Evolutionary conservation across 2,888 invertebrate species (phyloP).

Genomic region (Trissolcus brochymenae): DNA sequence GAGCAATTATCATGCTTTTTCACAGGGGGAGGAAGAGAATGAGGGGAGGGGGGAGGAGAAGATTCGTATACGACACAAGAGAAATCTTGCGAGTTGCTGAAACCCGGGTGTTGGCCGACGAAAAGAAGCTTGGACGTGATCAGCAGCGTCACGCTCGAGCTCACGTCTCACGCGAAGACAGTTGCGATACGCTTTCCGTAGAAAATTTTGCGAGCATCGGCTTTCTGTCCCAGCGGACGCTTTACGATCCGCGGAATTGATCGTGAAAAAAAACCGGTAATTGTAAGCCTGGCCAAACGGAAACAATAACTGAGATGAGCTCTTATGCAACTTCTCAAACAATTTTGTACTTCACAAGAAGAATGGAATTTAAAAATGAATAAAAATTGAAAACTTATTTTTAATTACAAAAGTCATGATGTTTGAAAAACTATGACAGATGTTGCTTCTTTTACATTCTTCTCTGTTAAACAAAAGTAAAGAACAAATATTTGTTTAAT

Average conservation of each 20-base stretch:
- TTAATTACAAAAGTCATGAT: too few relatives aligned
- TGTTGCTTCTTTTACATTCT: too few relatives aligned
- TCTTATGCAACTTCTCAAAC: slow-evolving; percentile 35
- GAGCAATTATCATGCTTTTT: slow-evolving; percentile 53
- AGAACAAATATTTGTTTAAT: too few relatives aligned
- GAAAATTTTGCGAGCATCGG: slow-evolving; percentile 33
- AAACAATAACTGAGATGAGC: slow-evolving; percentile 49
- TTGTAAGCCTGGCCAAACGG: slow-evolving; percentile 46
- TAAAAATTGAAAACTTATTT: too few relatives aligned
- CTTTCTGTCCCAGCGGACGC: slow-evolving; percentile 24
- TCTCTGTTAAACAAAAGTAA: too few relatives aligned
- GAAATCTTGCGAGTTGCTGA: slow-evolving; percentile 37
- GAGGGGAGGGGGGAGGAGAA: too few relatives aligned
- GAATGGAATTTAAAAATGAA: too few relatives aligned
- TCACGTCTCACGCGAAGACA: slow-evolving; percentile 21
- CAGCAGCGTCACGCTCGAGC: slow-evolving; percentile 48
- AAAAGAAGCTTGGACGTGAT: slow-evolving; percentile 51
- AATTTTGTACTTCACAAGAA: too few relatives aligned
- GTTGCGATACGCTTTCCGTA: slow-evolving; percentile 31
- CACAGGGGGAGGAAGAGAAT: neutral
- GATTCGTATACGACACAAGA: slow-evolving; percentile 25
- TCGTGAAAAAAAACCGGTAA: slow-evolving; percentile 43
- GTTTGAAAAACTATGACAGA: too few relatives aligned
- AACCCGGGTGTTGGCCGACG: slow-evolving; percentile 38
- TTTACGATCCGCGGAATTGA: slow-evolving; percentile 53